Conservation (phyloP, 2,113 vertebrate species). For the Phoenicopterus ruber region DNA sequence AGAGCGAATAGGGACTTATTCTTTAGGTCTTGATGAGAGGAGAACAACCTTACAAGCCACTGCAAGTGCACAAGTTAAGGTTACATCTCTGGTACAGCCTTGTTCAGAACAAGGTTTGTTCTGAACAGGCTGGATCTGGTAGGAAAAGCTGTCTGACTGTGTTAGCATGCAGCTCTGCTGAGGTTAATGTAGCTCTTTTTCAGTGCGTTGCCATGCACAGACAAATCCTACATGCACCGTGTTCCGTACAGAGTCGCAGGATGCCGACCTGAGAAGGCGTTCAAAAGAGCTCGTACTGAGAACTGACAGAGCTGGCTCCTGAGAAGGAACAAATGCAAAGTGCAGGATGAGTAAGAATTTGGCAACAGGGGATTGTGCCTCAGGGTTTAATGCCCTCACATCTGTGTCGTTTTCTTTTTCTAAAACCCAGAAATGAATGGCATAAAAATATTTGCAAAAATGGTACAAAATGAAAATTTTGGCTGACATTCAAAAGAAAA, state of each 20-base stretch:
- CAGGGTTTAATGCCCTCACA: not conserved
- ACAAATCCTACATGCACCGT: not conserved
- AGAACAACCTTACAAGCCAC: not conserved
- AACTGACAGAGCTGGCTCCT: not conserved
- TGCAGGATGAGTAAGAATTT: not conserved
- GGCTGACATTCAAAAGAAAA: not conserved
- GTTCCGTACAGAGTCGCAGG: not conserved
- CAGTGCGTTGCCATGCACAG: not conserved
- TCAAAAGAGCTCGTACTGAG: not conserved
- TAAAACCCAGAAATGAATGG: not conserved
- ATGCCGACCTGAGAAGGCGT: not conserved
- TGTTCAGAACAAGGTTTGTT: not conserved
- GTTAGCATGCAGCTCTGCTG: not conserved
- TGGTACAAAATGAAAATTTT: not conserved
- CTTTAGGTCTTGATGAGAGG: not conserved
- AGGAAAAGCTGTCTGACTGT: not conserved
- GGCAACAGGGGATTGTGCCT: not conserved
- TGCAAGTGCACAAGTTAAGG: not conserved
- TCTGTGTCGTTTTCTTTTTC: not conserved
- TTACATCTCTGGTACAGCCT: not conserved
- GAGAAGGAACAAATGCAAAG: not conserved
- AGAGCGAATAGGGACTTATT: not conserved
- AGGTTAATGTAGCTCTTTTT: not conserved
- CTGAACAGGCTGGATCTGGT: not conserved
- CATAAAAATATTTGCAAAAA: not conserved